Percentiles rank a stretch among this genome's conserved stretches.
phyloP scores from a whole-genome alignment of 2,113 vertebrate genomes.

The Pitta sordida region DNA sequence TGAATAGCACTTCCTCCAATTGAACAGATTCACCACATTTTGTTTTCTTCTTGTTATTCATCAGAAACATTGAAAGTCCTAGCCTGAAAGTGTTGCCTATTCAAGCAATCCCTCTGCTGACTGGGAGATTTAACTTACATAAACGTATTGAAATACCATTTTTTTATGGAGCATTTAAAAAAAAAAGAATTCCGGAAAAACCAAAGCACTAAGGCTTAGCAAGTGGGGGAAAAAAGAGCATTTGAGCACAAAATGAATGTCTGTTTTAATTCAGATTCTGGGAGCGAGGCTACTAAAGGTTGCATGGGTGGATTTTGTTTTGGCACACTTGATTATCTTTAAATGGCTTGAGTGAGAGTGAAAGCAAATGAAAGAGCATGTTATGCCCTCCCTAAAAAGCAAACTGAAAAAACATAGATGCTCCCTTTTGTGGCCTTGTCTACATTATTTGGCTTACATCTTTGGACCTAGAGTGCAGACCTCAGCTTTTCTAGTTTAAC shows the following conservation, averaged over 20 bases:
- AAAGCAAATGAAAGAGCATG: background rate
- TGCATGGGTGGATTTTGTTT: background rate
- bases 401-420: background rate
- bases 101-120: background rate
- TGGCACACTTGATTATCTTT: background rate
- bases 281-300: background rate
- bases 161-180: background rate
- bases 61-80: background rate
- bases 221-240: background rate
- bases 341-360: background rate
- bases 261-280: background rate
- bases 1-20: background rate
- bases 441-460: background rate
- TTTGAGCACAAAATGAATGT: background rate
- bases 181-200: background rate
- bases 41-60: constrained; percentile 12
- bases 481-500: background rate
- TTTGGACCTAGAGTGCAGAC: background rate
- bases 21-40: constrained; percentile 21
- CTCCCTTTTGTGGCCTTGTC: background rate
- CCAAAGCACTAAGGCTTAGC: background rate
- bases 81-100: background rate
- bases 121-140: background rate
- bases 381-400: background rate
- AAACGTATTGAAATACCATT: background rate